A percentile compares a stretch with the other conserved stretches of the same genome.
These are phyloP conservation scores for Eupithecia vulgata DNA, from an alignment of 2,888 invertebrate genomes.

Conservation along the genomic window DNA sequence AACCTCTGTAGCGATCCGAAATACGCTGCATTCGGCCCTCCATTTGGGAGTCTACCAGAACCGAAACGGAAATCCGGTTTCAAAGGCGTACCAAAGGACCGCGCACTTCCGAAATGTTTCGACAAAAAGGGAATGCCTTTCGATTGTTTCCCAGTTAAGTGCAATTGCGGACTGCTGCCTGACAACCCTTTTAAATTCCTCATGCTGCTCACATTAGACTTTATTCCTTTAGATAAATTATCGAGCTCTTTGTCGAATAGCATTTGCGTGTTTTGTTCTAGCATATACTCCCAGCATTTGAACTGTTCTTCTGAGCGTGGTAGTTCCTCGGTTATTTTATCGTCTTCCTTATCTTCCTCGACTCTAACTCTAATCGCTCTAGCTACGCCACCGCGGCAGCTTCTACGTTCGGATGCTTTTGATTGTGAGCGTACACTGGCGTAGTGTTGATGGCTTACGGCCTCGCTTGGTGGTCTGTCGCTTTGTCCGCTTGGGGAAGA, in stretches of 20 bases:
- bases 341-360: constrained; percentile 86
- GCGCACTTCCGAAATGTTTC: constrained; percentile 91
- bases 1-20: constrained; percentile 93
- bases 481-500: constrained; percentile 95
- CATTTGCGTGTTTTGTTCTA: constrained; percentile 95
- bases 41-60: constrained; percentile 85
- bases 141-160: constrained; percentile 71
- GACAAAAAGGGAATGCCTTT: constrained; percentile 85
- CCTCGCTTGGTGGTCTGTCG: constrained; percentile 85
- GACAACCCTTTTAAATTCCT: constrained; percentile 86
- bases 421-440: constrained; percentile 78
- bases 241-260: constrained; percentile 94
- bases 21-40: constrained; percentile 94
- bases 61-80: constrained; percentile 85
- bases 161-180: constrained; percentile 88
- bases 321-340: constrained; percentile 68
- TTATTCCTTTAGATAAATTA: constrained; percentile 87
- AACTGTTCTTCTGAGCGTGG: constrained; percentile 92
- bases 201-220: constrained; percentile 79
- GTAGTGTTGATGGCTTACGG: constrained; percentile 76
- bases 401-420: constrained; percentile 79
- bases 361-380: constrained; percentile 85
- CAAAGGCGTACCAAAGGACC: constrained; percentile 88
- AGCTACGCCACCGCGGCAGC: constrained; percentile 85
- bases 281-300: constrained; percentile 96